phyloP scores from a whole-genome alignment of 2,888 invertebrate genomes.

The Pristionchus exspectatus region DNA sequence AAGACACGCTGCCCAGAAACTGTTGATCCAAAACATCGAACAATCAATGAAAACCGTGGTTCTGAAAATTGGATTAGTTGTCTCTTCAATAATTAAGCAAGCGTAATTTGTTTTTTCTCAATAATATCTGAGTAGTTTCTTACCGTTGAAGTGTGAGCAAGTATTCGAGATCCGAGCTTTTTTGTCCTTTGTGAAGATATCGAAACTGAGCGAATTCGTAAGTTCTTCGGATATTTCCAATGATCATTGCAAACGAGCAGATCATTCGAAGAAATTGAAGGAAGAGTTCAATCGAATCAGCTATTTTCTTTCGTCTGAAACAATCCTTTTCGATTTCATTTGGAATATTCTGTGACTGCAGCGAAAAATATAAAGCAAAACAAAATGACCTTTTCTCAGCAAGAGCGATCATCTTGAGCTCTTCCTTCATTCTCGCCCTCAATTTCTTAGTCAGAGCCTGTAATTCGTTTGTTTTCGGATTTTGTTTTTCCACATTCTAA shows the following conservation, averaged over 20 bases:
- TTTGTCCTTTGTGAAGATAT: slow-evolving; percentile 68
- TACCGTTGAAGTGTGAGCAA: slow-evolving; percentile 73
- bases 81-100: not conserved
- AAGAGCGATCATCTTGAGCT: slow-evolving; percentile 70
- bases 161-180: slow-evolving; percentile 73
- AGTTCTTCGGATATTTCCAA: slow-evolving; percentile 75
- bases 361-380: not conserved
- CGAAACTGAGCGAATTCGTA: slow-evolving; percentile 74
- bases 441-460: slow-evolving; percentile 63
- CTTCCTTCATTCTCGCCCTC: slow-evolving; percentile 66
- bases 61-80: slow-evolving; percentile 58
- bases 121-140: not conserved
- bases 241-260: slow-evolving; percentile 75
- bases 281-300: slow-evolving; percentile 76
- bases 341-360: not conserved
- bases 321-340: not conserved
- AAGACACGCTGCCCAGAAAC: slow-evolving; percentile 70
- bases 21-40: slow-evolving; percentile 75
- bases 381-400: slow-evolving; percentile 68
- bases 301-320: slow-evolving; percentile 71
- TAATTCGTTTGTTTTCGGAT: no score
- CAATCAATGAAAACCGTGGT: slow-evolving; percentile 74
- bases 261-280: slow-evolving; percentile 74
- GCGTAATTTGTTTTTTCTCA: no score
- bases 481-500: not conserved